These are phyloP conservation scores for Belonocnema kinseyi DNA, from an alignment of 1,140 invertebrate species.

Conservation along the genomic window DNA sequence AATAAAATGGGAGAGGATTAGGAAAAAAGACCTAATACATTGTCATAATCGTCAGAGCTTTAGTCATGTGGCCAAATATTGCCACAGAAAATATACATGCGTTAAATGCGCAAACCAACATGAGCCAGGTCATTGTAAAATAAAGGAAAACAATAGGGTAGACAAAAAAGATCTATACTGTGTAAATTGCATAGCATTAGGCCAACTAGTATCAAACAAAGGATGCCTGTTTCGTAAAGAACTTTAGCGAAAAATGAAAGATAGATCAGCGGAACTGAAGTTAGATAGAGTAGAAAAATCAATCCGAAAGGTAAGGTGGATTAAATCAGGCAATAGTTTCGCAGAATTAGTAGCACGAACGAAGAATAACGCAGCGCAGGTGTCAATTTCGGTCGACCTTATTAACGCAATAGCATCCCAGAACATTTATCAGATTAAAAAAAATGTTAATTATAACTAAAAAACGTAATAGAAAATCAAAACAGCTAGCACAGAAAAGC, in stretches of 20 bases:
- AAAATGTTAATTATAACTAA: too few relatives aligned
- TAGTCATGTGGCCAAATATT: constrained; percentile 35
- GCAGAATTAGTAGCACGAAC: too few relatives aligned
- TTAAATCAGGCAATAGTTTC: too few relatives aligned
- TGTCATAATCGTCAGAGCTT: constrained; percentile 39
- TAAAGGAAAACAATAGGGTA: neutral
- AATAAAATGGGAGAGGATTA: constrained; percentile 34
- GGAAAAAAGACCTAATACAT: constrained; percentile 19
- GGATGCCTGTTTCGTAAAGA: constrained; percentile 41
- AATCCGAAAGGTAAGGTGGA: too few relatives aligned
- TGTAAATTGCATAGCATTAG: constrained; percentile 36
- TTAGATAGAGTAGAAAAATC: neutral
- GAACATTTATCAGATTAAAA: too few relatives aligned
- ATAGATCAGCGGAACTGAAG: neutral
- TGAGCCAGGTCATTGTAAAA: constrained; percentile 18
- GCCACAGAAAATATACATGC: constrained; percentile 29
- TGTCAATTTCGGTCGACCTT: too few relatives aligned
- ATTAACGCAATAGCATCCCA: too few relatives aligned
- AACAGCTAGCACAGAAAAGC: too few relatives aligned
- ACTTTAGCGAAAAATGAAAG: neutral
- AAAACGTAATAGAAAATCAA: too few relatives aligned
- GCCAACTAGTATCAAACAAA: constrained; percentile 39
- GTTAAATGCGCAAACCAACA: constrained; percentile 39
- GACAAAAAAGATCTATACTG: constrained; percentile 22
- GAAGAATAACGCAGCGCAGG: too few relatives aligned